Base-by-base conservation (phyloP, 2,113 vertebrate species). In the Trochalopteron elliotii region DNA sequence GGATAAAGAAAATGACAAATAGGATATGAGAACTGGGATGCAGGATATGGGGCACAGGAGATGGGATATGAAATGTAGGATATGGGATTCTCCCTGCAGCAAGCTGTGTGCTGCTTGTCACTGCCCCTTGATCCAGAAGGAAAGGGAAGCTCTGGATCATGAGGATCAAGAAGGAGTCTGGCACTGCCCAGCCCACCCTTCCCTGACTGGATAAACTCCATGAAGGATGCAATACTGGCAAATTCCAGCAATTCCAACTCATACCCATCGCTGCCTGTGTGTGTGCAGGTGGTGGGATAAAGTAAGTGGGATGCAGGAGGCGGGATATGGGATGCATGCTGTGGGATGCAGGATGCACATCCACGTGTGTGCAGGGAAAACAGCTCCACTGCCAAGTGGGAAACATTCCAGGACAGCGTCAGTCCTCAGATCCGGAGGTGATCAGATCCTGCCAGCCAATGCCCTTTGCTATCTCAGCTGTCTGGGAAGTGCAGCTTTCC, bases 391-490 rank as follows among this genome's bases (percentile, higher is more conserved):
- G 44, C 25, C 40, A 74, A 56, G 60, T 15, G 47, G 47, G 49
- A 72, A n/a, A 35, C 17, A 3, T n/a, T 33, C 65, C 83, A 44
- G 3, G 39, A 19, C 2, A 17, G 49, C 0, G 0, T 21, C 65
- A 52, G 15, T 49, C 61, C 47, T 53, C 80, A 14, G 61, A 7
- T 18, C 44, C 0, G 1, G 25, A 9, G 17, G 7, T 4, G 65
- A 42, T 47, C 7, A 6, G 22, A 57, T 68, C 68, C 77, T 40
- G 13, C 11, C 7, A 45, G 27, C 22, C 28, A 4, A 1, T 24
- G 15, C 21, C n/a, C 24, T 67, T 39, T 42, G 55, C 33, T 52
- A 19, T 40, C 60, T 85, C 75, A 74, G 55, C 33, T 33, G 11
- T 25, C 67, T n/a, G 3, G 1, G 18, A 27, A 57, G 27, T 2